Evolutionary conservation across 2,888 invertebrate species (phyloP).

Genomic region (Morpho achilles): DNA sequence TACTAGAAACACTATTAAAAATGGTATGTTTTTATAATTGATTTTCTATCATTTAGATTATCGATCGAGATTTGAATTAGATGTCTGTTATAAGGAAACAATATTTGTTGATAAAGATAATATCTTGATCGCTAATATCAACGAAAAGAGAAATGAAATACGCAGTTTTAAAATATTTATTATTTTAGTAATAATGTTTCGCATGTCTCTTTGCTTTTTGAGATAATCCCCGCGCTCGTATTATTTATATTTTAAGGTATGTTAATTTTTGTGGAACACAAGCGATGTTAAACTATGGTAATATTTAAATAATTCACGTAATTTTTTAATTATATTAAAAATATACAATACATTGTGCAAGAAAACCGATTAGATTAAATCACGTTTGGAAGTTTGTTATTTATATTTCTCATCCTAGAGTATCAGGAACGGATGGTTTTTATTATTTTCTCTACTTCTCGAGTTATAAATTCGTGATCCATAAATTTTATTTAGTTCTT

Average conservation of each 20-base stretch:
- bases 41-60: slow-evolving; percentile 1
- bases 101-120: not conserved
- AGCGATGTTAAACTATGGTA: too few species aligned
- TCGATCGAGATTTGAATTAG: slow-evolving; percentile 3
- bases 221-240: too few species aligned
- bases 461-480: too few species aligned
- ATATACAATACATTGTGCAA: too few species aligned
- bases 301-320: too few species aligned
- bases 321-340: too few species aligned
- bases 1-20: not conserved
- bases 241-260: not conserved
- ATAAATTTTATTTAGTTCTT: too few species aligned
- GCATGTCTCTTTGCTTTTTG: not conserved
- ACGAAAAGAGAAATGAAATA: not conserved
- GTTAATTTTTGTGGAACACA: not conserved
- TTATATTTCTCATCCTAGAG: too few species aligned
- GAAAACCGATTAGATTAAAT: too few species aligned
- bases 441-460: too few species aligned
- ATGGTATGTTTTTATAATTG: slow-evolving; percentile 5
- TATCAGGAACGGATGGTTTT: too few species aligned
- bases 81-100: slow-evolving; percentile 4
- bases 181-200: not conserved
- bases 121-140: slow-evolving; percentile 1
- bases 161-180: not conserved
- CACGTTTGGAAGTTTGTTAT: too few species aligned